Evolutionary conservation across 1,140 invertebrate genomes (phyloP).

Genomic region (Caerostris darwini): DNA sequence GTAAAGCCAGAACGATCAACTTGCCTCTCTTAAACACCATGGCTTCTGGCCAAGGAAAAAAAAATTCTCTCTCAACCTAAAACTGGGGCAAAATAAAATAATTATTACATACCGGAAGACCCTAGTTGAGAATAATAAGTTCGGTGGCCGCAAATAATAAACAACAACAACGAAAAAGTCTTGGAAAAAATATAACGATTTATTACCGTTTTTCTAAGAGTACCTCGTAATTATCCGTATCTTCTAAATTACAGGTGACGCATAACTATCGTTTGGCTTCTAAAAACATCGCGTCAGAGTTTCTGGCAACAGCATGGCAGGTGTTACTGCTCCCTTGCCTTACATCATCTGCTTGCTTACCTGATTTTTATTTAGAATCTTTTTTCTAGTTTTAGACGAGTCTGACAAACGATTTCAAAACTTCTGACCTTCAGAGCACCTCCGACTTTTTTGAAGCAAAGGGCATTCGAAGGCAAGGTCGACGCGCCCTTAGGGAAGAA

Average conservation of each 20-base stretch:
- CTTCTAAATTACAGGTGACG: neutral
- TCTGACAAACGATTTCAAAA: slow-evolving; percentile 15
- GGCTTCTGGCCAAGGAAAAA: neutral
- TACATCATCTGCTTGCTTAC: neutral
- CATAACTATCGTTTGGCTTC: neutral
- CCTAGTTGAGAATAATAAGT: neutral
- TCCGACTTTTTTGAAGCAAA: slow-evolving; percentile 22
- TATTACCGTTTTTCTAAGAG: neutral
- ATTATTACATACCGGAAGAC: neutral
- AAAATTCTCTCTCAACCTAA: neutral
- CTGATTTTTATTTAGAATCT: slow-evolving; percentile 18
- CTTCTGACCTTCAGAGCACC: slow-evolving; percentile 22
- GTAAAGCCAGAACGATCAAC: too few species aligned
- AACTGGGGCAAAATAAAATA: neutral
- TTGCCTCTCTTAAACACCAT: neutral
- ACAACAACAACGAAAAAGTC: neutral
- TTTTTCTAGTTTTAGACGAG: slow-evolving; percentile 22
- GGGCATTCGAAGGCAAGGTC: slow-evolving; percentile 28
- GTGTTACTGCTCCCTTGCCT: neutral
- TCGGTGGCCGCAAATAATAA: neutral
- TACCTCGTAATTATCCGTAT: neutral
- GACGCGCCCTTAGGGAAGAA: neutral
- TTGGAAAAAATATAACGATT: neutral
- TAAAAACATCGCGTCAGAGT: neutral
- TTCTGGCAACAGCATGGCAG: neutral